These are phyloP conservation scores for Troides oblongomaculatus DNA, from an alignment of 2,888 invertebrate genomes.

Conservation along the genomic window DNA sequence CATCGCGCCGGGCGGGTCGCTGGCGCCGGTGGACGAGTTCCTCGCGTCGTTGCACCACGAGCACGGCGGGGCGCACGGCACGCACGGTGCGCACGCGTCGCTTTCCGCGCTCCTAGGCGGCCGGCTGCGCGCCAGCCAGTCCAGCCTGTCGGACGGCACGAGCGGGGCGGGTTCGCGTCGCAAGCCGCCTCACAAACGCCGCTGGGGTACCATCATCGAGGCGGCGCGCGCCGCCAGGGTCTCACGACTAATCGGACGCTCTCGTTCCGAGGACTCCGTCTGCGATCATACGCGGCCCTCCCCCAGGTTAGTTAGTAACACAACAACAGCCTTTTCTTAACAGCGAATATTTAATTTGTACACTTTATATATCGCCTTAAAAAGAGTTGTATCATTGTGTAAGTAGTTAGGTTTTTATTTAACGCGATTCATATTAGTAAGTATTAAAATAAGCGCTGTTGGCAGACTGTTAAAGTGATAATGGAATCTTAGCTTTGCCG, in stretches of 20 bases:
- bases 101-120: slow-evolving; percentile 85
- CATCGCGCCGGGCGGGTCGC: slow-evolving; percentile 84
- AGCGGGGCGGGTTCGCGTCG: slow-evolving; percentile 61
- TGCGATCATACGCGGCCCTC: slow-evolving; percentile 81
- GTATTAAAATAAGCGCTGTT: too few relatives aligned
- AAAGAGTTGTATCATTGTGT: too few relatives aligned
- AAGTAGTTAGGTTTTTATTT: too few relatives aligned
- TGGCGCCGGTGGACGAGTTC: slow-evolving; percentile 89
- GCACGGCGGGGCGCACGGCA: slow-evolving; percentile 61
- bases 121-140: slow-evolving; percentile 57
- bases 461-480: too few relatives aligned
- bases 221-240: slow-evolving; percentile 91
- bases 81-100: slow-evolving; percentile 54
- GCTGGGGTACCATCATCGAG: slow-evolving; percentile 92
- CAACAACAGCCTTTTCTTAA: too few relatives aligned
- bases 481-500: too few relatives aligned
- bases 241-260: slow-evolving; percentile 88
- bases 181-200: slow-evolving; percentile 84
- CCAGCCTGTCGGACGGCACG: slow-evolving; percentile 60
- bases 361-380: too few relatives aligned
- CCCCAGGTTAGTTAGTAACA: slow-evolving; percentile 51
- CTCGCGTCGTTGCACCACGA: slow-evolving; percentile 86
- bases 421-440: too few relatives aligned
- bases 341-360: too few relatives aligned
- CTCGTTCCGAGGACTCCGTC: slow-evolving; percentile 91